phyloP scores from a whole-genome alignment of 2,888 invertebrate genomes.

The Strigamia crassipes region DNA sequence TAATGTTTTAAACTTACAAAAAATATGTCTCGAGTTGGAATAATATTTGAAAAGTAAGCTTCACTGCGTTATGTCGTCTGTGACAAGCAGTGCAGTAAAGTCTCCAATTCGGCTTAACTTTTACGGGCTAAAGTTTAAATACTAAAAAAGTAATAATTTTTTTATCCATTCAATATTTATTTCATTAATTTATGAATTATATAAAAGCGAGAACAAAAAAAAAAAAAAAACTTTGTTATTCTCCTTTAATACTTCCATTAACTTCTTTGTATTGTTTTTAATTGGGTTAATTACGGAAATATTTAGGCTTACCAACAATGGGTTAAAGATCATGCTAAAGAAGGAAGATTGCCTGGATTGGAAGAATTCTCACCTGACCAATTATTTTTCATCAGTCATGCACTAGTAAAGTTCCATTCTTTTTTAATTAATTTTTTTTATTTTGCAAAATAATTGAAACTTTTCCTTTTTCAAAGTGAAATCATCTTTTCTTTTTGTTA shows the following conservation, averaged over 20 bases:
- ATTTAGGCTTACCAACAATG: constrained; percentile 52
- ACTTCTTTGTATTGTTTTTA: not conserved
- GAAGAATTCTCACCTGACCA: constrained; percentile 58
- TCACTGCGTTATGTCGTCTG: no score
- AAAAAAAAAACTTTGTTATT: no score
- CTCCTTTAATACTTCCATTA: no score
- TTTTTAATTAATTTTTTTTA: not conserved
- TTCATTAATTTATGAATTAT: no score
- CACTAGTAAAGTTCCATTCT: constrained; percentile 53
- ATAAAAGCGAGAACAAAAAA: no score
- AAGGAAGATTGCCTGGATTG: constrained; percentile 73
- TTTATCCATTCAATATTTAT: no score
- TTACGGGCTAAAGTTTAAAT: no score
- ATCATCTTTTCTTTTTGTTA: not conserved
- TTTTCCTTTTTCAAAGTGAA: not conserved
- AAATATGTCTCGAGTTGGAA: not conserved
- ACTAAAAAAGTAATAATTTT: no score
- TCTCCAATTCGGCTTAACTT: no score
- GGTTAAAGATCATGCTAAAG: constrained; percentile 58
- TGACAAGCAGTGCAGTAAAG: no score
- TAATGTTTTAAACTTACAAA: not conserved
- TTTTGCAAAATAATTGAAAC: not conserved
- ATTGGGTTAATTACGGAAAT: not conserved
- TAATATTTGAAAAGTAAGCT: no score
- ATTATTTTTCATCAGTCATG: constrained; percentile 61